Evolutionary conservation across 2,113 vertebrate genomes (phyloP).

Genomic region (Sinocyclocheilus grahami): DNA sequence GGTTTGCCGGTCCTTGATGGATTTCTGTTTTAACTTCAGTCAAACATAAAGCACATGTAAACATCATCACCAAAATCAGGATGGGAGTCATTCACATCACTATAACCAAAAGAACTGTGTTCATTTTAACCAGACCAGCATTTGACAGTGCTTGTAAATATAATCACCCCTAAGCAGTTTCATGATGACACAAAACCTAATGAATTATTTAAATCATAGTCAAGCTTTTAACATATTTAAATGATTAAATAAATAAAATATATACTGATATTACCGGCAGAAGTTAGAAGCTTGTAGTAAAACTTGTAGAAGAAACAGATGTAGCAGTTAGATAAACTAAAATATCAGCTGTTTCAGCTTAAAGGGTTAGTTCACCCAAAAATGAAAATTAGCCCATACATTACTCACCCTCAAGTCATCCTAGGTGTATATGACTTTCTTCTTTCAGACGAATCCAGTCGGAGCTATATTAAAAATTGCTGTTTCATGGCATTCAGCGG

Average conservation of each 20-base stretch:
- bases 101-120: background rate
- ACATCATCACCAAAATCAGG: constrained; percentile 1
- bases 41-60: constrained; percentile 43
- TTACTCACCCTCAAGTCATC: background rate
- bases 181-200: background rate
- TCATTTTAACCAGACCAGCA: background rate
- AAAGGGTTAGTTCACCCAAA: no score
- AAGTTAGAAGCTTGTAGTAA: background rate
- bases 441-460: no score
- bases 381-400: no score
- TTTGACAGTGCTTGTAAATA: background rate
- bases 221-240: no score
- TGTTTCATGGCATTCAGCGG: no score
- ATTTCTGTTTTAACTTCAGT: constrained; percentile 60
- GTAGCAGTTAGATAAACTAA: no score
- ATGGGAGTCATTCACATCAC: background rate
- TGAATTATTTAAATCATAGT: background rate
- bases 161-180: background rate
- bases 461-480: no score
- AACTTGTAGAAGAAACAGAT: no score
- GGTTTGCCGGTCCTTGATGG: constrained; percentile 65
- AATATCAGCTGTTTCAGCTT: no score
- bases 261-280: background rate
- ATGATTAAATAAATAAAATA: background rate
- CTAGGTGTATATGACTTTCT: no score